Percentiles rank a stretch among this genome's conserved stretches.
phyloP scores from a whole-genome alignment of 2,797 vertebrate genomes.

The Ctenopoma multispine region DNA sequence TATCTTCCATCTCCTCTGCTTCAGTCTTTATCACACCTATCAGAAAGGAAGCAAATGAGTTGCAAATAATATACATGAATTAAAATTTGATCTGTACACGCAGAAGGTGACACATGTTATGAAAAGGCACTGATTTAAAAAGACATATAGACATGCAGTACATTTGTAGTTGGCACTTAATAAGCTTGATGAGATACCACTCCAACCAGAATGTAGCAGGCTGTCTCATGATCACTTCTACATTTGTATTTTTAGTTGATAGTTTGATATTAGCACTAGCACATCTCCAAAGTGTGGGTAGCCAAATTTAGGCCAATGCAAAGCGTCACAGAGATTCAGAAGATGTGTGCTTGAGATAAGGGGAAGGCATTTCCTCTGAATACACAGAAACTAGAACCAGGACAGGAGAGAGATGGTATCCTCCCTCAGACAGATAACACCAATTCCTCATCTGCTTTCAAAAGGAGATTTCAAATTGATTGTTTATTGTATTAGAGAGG shows the following conservation, averaged over 20 bases:
- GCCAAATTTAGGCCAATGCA: constrained; percentile 79
- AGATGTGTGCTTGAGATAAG: constrained; percentile 84
- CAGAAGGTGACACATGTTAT: not conserved
- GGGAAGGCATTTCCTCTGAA: constrained; percentile 87
- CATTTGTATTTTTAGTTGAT: constrained; percentile 60
- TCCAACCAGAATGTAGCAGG: constrained; percentile 25
- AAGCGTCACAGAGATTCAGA: constrained; percentile 63
- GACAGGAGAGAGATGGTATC: constrained; percentile 71
- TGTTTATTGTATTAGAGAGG: not conserved
- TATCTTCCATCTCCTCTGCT: constrained; percentile 61
- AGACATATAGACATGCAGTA: not conserved
- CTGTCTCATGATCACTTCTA: constrained; percentile 55
- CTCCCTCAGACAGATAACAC: constrained; percentile 27
- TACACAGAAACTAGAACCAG: constrained; percentile 71
- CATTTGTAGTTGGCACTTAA: constrained; percentile 4
- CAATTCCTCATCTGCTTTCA: constrained; percentile 45
- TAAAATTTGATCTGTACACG: constrained; percentile 4
- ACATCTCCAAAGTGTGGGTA: constrained; percentile 71
- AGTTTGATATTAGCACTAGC: constrained; percentile 46
- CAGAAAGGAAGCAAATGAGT: constrained; percentile 15
- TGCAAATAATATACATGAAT: constrained; percentile 4
- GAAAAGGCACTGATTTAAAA: not conserved
- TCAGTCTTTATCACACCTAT: constrained; percentile 76
- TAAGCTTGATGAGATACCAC: constrained; percentile 1
- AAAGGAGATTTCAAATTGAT: constrained; percentile 25